Percentiles rank a stretch among this genome's conserved stretches.
These are phyloP conservation scores for Calyptommatus sinebrachiatus DNA, from an alignment of 2,113 vertebrate genomes.

Conservation along the genomic window DNA sequence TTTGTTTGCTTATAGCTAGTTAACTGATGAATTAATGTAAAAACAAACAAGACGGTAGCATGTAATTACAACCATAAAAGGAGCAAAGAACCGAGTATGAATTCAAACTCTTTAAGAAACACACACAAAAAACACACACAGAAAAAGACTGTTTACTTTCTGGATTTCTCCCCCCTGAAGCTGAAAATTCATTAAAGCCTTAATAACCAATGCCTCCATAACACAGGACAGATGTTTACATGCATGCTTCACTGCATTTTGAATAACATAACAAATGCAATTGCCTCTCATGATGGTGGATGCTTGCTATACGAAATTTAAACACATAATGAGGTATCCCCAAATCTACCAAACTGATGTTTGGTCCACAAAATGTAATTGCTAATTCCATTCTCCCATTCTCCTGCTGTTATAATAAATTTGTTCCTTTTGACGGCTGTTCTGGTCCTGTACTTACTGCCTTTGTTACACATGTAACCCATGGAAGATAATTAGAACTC, in stretches of 20 bases:
- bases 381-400: conserved; percentile 14
- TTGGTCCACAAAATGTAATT: conserved; percentile 16
- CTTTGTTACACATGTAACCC: background rate
- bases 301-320: conserved; percentile 47
- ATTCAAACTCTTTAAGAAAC: conserved; percentile 8
- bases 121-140: background rate
- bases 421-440: background rate
- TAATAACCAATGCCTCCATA: conserved; percentile 29
- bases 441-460: conserved; percentile 8
- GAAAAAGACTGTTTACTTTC: conserved; percentile 20
- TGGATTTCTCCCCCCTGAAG: conserved; percentile 19
- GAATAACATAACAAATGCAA: conserved; percentile 59
- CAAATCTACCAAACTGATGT: conserved; percentile 22
- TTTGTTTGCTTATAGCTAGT: conserved; percentile 3
- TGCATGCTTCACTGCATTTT: conserved; percentile 57
- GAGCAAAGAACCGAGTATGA: background rate
- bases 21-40: conserved; percentile 10
- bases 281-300: conserved; percentile 51
- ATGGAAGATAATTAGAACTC: background rate
- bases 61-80: conserved; percentile 12
- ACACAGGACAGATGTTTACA: conserved; percentile 62
- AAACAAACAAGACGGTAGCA: background rate
- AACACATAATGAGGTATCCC: conserved; percentile 12
- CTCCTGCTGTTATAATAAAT: background rate
- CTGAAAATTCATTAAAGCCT: conserved; percentile 48